A percentile compares a stretch with the other conserved stretches of the same genome.
These are phyloP conservation scores for Hypselothyrea guttata DNA, from an alignment of 2,888 invertebrate species.

Conservation along the genomic window DNA sequence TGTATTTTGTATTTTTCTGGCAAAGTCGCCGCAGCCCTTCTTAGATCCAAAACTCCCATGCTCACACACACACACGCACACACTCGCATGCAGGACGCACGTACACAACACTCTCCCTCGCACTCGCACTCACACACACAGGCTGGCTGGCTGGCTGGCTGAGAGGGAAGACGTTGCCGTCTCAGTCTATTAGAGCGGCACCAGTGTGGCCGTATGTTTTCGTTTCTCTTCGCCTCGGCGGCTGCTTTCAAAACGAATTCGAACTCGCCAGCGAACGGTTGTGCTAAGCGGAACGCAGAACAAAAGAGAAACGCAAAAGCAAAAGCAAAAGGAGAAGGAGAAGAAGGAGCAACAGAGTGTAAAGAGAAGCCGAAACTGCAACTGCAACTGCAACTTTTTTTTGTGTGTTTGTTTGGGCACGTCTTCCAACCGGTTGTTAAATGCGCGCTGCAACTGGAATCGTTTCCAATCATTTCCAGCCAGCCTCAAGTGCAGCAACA, in stretches of 20 bases:
- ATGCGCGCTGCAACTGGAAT: constrained; percentile 52
- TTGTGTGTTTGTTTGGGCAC: constrained; percentile 24
- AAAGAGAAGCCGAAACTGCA: constrained; percentile 52
- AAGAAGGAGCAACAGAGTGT: constrained; percentile 42
- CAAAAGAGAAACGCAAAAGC: constrained; percentile 14
- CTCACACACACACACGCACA: constrained; percentile 6
- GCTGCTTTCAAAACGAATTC: constrained; percentile 65
- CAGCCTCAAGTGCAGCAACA: constrained; percentile 28
- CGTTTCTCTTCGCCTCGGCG: constrained; percentile 45
- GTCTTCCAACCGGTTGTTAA: constrained; percentile 62
- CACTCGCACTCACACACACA: too few species aligned
- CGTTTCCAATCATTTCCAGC: constrained; percentile 15
- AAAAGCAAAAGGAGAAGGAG: constrained; percentile 24
- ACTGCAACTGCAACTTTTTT: constrained; percentile 36
- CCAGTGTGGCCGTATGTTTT: constrained; percentile 42
- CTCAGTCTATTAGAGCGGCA: constrained; percentile 33
- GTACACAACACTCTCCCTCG: too few species aligned
- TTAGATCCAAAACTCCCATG: constrained; percentile 31
- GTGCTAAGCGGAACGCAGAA: constrained; percentile 46
- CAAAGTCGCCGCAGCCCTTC: constrained; percentile 39
- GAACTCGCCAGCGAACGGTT: constrained; percentile 70
- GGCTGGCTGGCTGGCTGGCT: too few species aligned
- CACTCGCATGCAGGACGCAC: constrained; percentile 2
- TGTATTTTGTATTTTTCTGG: constrained; percentile 51
- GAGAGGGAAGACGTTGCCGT: constrained; percentile 23